Base-by-base conservation (phyloP, 2,888 invertebrate species). In the Sesia bembeciformis region DNA sequence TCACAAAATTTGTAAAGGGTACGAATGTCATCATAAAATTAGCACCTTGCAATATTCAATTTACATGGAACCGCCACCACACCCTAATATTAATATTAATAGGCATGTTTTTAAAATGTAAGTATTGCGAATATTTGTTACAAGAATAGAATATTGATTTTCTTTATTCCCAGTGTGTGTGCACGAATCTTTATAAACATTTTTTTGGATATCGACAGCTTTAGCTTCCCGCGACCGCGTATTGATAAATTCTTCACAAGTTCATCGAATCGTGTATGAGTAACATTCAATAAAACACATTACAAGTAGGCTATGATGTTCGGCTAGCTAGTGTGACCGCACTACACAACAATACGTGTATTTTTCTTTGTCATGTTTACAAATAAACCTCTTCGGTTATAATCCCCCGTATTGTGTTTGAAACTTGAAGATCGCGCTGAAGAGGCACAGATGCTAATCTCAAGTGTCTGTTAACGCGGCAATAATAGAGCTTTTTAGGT, bases 371-470 rank as follows among this genome's bases (percentile, higher is more conserved):
- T 82, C 74, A 72, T 89, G 86, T 88, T 88, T 89, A 87, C 87
- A 89, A 89, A 89, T 88, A 89, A 88, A 85, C 85, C 81, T 84
- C 85, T 82, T 74, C 78, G 77, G 70, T 70, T 75, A 74, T 89
- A 89, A 89, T 89, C 88, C 85, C 70, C 65, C 60, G 68, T 65
- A 81, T 88, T 88, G 86, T 88, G 75, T 76, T 78, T 74, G 83
- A 78, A 81, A 81, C 74, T 74, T 74, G 82, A 83, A 76, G 81
- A 82, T 78, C 79, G 67, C 72, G 72, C 71, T 73, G 80, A 79
- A 74, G 74, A 80, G 71, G 74, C 75, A 82, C 88, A 88, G 89
- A 89, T 89, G 88, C 86, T 88, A 88, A 89, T 89, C 89, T 89
- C 89, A 89, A 89, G 89, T 89, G 88, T 88, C 84, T 81, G 83